Evolutionary conservation across 2,113 vertebrate genomes (phyloP), one percentile per base, ranked within the genome.

Genomic region (Isichthys henryi): DNA sequence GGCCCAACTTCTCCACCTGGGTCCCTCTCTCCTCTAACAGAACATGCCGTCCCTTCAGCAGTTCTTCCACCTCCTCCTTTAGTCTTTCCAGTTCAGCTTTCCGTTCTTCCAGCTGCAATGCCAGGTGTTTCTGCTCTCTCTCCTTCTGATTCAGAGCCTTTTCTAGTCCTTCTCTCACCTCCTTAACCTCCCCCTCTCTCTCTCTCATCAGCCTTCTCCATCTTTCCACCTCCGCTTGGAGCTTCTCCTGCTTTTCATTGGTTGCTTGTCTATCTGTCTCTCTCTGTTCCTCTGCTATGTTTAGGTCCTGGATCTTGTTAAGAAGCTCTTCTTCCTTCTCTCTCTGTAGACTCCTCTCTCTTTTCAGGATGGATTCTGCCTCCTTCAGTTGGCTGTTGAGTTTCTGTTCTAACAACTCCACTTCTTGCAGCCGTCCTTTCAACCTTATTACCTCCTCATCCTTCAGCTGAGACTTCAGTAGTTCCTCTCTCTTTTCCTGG

Each of bases 401-500:
- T 46, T 91, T 90, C 52, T 88, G 91, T 88, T 87, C 91, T 19
- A 27, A 88, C 0, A 1, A 13, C 31, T 89, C 91, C 43, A 85
- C 27, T 9, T 90, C 87, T 70, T 50, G 80, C 13, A 15, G n/a
- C 0, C 70, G 89, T 23, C 66, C 66, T 80, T 83, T 88, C 56
- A 89, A 50, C 0, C 88, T 66, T 52, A 80, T 74, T 19, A 88
- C 48, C 0, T 91, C 93, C 52, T 45, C 91, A 31, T 94, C 91
- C 31, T 50, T 70, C 31, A 27, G 77, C 87, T 56, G 56, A 23
- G 85, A 43, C 82, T 89, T 74, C 53, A 89, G 35, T 21, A 90
- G 91, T 74, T 93, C 91, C 39, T 92, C 89, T 90, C 90, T 92
- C 90, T 90, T 93, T 88, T 94, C 92, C 91, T 88, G 88, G 35